A percentile compares a stretch with the other conserved stretches of the same genome.
phyloP scores from a whole-genome alignment of 1,140 invertebrate species.

The Antheraea pernyi region DNA sequence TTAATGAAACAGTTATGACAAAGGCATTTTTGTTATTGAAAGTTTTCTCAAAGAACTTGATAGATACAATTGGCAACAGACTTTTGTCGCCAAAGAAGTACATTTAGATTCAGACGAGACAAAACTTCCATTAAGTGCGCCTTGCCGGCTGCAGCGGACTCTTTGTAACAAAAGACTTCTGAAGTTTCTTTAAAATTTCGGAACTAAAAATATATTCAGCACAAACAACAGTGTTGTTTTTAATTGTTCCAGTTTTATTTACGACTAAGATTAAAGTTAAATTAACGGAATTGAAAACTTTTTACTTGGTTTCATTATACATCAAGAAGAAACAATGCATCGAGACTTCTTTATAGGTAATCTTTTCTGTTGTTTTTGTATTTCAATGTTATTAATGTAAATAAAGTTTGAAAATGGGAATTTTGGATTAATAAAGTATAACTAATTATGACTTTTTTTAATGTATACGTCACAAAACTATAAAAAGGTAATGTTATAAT shows the following conservation, averaged over 20 bases:
- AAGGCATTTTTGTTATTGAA: not conserved
- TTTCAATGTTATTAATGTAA: no score
- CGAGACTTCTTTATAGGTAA: not conserved
- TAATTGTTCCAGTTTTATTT: not conserved
- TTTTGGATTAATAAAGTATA: no score
- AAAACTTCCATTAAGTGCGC: conserved; percentile 2
- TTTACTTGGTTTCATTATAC: not conserved
- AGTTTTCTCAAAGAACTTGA: not conserved
- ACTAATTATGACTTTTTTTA: no score
- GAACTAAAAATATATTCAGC: not conserved
- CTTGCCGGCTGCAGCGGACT: not conserved
- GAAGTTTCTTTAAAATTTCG: conserved; percentile 3
- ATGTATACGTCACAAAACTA: no score
- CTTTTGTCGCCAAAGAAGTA: not conserved
- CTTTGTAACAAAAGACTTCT: conserved; percentile 4
- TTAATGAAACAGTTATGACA: not conserved
- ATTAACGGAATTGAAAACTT: not conserved
- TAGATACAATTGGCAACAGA: not conserved
- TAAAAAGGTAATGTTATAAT: no score
- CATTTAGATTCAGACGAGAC: not conserved
- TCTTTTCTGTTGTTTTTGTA: no score
- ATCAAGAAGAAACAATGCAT: not conserved
- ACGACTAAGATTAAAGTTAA: not conserved
- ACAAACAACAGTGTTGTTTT: not conserved
- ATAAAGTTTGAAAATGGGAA: no score